Evolutionary conservation across 2,797 vertebrate species (phyloP), one percentile per base, ranked within the genome.

Genomic region (Etheostoma perlongum): DNA sequence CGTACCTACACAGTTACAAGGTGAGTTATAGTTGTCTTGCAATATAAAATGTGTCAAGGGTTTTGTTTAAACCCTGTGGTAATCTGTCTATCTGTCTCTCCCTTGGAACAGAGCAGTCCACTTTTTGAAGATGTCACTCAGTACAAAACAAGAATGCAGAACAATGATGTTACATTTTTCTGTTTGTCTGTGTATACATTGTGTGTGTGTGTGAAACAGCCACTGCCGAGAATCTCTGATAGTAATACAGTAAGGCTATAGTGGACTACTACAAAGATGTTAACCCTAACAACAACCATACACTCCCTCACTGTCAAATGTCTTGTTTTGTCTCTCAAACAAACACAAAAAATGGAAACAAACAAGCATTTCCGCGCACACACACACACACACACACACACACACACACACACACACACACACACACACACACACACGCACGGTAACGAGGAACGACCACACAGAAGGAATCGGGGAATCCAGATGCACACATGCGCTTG

Each of bases 181-280:
- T 81, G 46, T 61, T 52, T 76, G 48, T 84, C 63, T 83, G 40
- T 68, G 23, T 76, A 3, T 40, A 27, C 27, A 27, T 27, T 30
- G 30, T 30, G 30, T 30, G 30, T 30, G 30, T 30, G 30, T 27
- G 85, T 84, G 83, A 89, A 88, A 93, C 91, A 93, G 88, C 91
- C 89, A 88, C 89, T 81, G 83, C 83, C 76, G 82, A 83, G 84
- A 87, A 89, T 91, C 89, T 93, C 85, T 90, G 88, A 92, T 93
- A 88, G 84, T 81, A 87, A 73, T 63, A 91, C 89, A 91, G 86
- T 93, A 94, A 94, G 93, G 93, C 93, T 92, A 88, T 89, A 85
- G 89, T 89, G 89, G 88, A 92, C 85, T 76, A 82, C 76, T 81
- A 78, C 72, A 73, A 78, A 77, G 78, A 86, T 86, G 80, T 86